Conservation (phyloP, 2,888 invertebrate species). For the Lordiphosa fenestrarum region DNA sequence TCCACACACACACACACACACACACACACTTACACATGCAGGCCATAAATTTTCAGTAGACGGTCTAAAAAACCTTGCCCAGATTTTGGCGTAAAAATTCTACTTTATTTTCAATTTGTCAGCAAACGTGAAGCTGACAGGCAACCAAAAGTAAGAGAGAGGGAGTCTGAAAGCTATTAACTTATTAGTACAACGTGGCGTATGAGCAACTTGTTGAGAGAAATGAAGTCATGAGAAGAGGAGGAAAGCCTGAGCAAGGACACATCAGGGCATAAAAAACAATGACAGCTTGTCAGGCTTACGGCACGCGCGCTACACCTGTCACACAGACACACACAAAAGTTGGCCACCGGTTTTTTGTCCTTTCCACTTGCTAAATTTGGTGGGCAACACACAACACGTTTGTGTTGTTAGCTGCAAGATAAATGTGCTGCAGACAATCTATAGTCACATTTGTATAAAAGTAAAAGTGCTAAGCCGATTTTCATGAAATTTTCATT, state of each 20-base stretch:
- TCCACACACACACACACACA: too few species aligned
- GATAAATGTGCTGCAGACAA: background rate
- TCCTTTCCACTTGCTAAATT: conserved; percentile 7
- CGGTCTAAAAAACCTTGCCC: conserved; percentile 15
- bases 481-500: too few species aligned
- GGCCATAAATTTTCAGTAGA: background rate
- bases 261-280: conserved; percentile 39
- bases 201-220: conserved; percentile 55
- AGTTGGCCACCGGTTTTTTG: conserved; percentile 26
- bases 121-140: conserved; percentile 22
- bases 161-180: conserved; percentile 45
- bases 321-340: conserved; percentile 29
- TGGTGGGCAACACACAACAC: background rate
- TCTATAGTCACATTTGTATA: too few species aligned
- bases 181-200: conserved; percentile 64
- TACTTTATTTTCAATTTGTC: conserved; percentile 71
- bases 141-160: conserved; percentile 4
- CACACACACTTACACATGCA: too few species aligned
- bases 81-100: conserved; percentile 52
- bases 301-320: conserved; percentile 30
- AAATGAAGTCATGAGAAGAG: conserved; percentile 26
- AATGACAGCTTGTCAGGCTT: conserved; percentile 67
- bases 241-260: background rate
- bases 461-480: too few species aligned
- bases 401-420: background rate